Conservation (phyloP, 2,888 invertebrate species). For the Dusona sp. region DNA sequence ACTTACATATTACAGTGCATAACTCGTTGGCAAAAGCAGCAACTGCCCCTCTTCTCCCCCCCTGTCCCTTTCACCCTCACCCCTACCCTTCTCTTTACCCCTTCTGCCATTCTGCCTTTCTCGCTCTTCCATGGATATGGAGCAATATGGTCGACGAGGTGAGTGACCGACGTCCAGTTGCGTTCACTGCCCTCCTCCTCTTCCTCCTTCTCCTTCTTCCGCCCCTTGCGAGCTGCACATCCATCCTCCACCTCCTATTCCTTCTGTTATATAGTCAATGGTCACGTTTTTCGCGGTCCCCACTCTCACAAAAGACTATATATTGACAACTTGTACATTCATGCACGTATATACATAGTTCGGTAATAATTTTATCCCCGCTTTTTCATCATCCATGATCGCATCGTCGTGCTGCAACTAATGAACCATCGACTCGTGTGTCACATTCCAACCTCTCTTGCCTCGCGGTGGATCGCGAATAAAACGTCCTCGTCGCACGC, state of each 20-base stretch:
- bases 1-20: slow-evolving; percentile 45
- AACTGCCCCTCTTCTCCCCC: slow-evolving; percentile 58
- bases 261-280: slow-evolving; percentile 47
- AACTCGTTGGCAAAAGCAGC: slow-evolving; percentile 60
- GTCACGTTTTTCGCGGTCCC: slow-evolving; percentile 60
- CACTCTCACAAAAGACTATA: slow-evolving; percentile 30
- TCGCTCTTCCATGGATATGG: slow-evolving; percentile 81
- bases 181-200: slow-evolving; percentile 83
- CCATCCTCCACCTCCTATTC: slow-evolving; percentile 65
- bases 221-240: slow-evolving; percentile 66
- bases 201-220: slow-evolving; percentile 64
- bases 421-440: slow-evolving; percentile 36
- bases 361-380: slow-evolving; percentile 62
- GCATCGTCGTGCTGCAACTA: slow-evolving; percentile 27
- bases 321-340: slow-evolving; percentile 10
- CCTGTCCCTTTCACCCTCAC: no score
- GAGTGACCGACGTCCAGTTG: slow-evolving; percentile 84
- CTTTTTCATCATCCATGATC: slow-evolving; percentile 30
- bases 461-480: slow-evolving; percentile 61
- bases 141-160: slow-evolving; percentile 84
- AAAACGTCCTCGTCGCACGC: slow-evolving; percentile 30
- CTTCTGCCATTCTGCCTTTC: slow-evolving; percentile 68
- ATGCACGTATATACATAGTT: background rate
- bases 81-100: slow-evolving; percentile 38
- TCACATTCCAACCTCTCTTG: slow-evolving; percentile 29